A percentile compares a stretch with the other conserved stretches of the same genome.
phyloP scores from a whole-genome alignment of 2,888 invertebrate genomes.

The Luperina testacea region DNA sequence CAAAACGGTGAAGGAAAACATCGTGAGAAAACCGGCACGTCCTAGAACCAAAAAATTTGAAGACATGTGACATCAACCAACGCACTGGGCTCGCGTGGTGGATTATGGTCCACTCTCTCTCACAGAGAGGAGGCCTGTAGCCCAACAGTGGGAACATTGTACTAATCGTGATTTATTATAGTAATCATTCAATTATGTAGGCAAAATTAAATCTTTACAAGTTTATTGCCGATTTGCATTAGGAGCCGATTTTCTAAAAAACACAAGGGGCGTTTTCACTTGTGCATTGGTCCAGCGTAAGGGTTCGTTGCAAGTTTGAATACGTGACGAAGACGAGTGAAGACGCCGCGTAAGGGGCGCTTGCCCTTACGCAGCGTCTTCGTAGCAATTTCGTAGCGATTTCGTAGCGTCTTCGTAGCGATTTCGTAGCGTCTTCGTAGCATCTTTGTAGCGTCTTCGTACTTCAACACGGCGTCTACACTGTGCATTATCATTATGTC shows the following conservation, averaged over 20 bases:
- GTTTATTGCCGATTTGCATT: not conserved
- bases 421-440: not conserved
- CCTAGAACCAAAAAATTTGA: too few relatives aligned
- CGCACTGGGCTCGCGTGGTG: too few relatives aligned
- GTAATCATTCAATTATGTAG: not conserved
- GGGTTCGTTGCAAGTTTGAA: not conserved
- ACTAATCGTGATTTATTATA: too few relatives aligned
- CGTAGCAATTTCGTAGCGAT: not conserved
- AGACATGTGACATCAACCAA: too few relatives aligned
- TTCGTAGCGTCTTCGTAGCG: not conserved
- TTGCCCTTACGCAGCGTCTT: not conserved
- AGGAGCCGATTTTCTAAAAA: too few relatives aligned
- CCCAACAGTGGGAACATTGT: too few relatives aligned
- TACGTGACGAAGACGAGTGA: not conserved
- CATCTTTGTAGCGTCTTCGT: not conserved
- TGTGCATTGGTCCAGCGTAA: not conserved
- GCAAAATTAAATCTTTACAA: not conserved
- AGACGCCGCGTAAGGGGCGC: too few relatives aligned
- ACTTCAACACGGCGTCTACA: not conserved
- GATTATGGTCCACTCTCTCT: too few relatives aligned
- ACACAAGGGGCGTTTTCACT: not conserved
- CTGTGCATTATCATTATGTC: not conserved
- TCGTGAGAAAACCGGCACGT: too few relatives aligned
- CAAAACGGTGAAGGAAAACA: too few relatives aligned
- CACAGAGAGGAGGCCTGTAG: too few relatives aligned